phyloP scores from a whole-genome alignment of 2,113 vertebrate species.

The Chloroceryle aenea region DNA sequence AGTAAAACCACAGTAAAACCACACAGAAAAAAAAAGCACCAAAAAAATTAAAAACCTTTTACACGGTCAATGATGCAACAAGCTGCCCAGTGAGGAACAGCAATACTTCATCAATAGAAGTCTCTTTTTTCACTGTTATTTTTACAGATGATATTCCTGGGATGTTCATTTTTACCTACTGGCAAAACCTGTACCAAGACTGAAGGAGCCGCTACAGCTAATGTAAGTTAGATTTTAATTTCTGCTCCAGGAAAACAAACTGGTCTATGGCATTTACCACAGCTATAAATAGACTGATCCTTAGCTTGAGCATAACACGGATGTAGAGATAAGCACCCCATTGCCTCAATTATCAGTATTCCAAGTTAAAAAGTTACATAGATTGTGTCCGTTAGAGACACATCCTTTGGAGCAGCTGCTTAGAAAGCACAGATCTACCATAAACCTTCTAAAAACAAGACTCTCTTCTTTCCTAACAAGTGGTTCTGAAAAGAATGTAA shows the following conservation, averaged over 20 bases:
- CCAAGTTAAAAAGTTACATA: neutral
- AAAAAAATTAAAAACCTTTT: neutral
- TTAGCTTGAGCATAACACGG: neutral
- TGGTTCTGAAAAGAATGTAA: neutral
- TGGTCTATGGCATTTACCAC: neutral
- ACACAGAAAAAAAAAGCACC: neutral
- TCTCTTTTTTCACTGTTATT: neutral
- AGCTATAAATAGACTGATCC: neutral
- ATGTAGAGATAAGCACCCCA: neutral
- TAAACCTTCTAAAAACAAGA: neutral
- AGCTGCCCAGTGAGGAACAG: neutral
- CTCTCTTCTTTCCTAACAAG: neutral
- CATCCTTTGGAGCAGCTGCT: neutral
- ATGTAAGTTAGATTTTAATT: neutral
- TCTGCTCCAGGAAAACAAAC: slow-evolving; percentile 16
- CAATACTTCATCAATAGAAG: neutral
- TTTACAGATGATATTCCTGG: neutral
- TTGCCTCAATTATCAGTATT: neutral
- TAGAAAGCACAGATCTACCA: neutral
- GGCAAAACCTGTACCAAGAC: neutral
- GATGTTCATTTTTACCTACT: neutral
- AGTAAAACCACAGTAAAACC: neutral
- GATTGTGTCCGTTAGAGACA: neutral
- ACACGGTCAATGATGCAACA: neutral
- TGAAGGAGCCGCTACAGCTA: neutral